Base-by-base conservation (phyloP, 2,888 invertebrate species). In the Oscheius sp. region DNA sequence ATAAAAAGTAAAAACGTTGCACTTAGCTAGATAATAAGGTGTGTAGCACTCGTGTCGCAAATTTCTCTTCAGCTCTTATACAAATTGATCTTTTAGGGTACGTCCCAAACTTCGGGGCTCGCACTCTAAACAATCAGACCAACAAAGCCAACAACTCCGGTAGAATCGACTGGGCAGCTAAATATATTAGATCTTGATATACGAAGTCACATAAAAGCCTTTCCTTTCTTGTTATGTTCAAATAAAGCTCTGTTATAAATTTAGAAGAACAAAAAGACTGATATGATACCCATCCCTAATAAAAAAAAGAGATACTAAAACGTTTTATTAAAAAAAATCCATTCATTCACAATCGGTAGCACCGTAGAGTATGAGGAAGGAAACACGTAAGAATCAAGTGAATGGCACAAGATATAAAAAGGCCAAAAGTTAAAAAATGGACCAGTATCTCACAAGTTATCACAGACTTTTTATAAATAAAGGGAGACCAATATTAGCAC, bases 151-250 rank as follows among this genome's bases (percentile, higher is more conserved):
- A 52, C 10, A 57, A 72, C 39, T 68, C 78, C 66, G 90, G 91
- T 48, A 90, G 92, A 71, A 91, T 92, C 65, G 92, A 92, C 88
- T 93, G 93, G 93, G 92, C 92, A 69, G 92, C 93, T 72, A 93
- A 93, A 90, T 94, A 81, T 81, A 86, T 82, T 20, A 10, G 42
- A 20, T 20, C 31, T 42, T 61, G 55, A 55, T 12, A 48, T 17
- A 15, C n/a, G 17, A 15, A 23, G 20, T 20, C 23, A 48, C 20
- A 23, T 48, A 48, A 48, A 48, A 48, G n/a, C n/a, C n/a, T n/a
- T n/a, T n/a, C n/a, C n/a, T n/a, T n/a, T n/a, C 48, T 48, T 48
- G 12, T 23, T 48, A n/a, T 42, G 17, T n/a, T 42, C 15, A 6
- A 42, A 48, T 23, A 48, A 25, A 48, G 25, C 10, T 48, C 48